Conservation (phyloP, 1,140 invertebrate species). For the Drosophila jambulina region DNA sequence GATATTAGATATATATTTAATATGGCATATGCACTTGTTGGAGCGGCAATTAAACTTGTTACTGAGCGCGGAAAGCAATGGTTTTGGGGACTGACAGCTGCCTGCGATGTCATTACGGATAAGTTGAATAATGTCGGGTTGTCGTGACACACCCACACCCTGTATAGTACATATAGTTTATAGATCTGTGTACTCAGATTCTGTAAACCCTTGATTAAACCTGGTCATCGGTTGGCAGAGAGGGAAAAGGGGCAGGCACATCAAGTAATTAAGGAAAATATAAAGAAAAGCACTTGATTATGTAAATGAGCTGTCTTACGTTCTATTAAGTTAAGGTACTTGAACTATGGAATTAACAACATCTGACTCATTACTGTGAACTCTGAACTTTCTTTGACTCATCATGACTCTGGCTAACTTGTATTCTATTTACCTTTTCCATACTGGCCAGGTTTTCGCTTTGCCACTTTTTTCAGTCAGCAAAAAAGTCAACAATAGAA, state of each 20-base stretch:
- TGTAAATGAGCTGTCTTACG: background rate
- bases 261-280: slow-evolving; percentile 23
- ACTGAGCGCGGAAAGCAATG: slow-evolving; percentile 1
- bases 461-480: slow-evolving; percentile 4
- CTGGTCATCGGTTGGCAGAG: background rate
- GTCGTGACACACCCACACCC: slow-evolving; percentile 25
- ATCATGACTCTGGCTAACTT: slow-evolving; percentile 8
- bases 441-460: background rate
- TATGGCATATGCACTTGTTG: slow-evolving; percentile 19
- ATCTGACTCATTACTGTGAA: slow-evolving; percentile 10
- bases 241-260: background rate
- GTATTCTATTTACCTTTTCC: slow-evolving; percentile 8
- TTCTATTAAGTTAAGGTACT: slow-evolving; percentile 1
- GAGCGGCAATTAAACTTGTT: slow-evolving; percentile 34
- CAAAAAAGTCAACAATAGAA: slow-evolving; percentile 37
- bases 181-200: slow-evolving; percentile 25
- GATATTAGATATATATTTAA: slow-evolving; percentile 1
- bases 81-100: slow-evolving; percentile 11
- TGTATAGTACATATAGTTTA: background rate
- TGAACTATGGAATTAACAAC: background rate
- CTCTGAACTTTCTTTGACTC: slow-evolving; percentile 38
- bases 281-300: slow-evolving; percentile 1
- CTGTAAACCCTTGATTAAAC: slow-evolving; percentile 3
- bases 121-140: slow-evolving; percentile 30
- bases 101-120: slow-evolving; percentile 52